These are phyloP conservation scores for Thereva nobilitata DNA, from an alignment of 2,888 invertebrate species.

Conservation along the genomic window DNA sequence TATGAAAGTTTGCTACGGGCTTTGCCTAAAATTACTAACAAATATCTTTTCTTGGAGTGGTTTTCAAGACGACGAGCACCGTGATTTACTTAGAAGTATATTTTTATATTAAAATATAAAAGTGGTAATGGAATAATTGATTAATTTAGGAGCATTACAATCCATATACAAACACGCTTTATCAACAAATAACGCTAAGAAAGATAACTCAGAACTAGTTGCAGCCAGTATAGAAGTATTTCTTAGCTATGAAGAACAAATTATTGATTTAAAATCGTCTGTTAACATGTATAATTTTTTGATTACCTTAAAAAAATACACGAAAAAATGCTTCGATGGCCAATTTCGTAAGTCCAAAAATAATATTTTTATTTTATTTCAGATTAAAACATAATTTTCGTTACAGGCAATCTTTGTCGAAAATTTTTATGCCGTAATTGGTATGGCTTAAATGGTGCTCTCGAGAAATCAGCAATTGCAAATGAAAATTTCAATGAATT, in stretches of 20 bases:
- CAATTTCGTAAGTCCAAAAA: slow-evolving; percentile 51
- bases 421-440: slow-evolving; percentile 69
- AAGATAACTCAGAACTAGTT: slow-evolving; percentile 44
- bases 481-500: slow-evolving; percentile 69
- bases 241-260: slow-evolving; percentile 47
- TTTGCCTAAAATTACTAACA: slow-evolving; percentile 63
- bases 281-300: slow-evolving; percentile 52
- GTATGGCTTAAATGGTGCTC: slow-evolving; percentile 66
- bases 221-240: slow-evolving; percentile 48
- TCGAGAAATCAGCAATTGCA: slow-evolving; percentile 68
- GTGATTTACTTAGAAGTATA: slow-evolving; percentile 36
- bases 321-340: slow-evolving; percentile 42
- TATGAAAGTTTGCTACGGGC: slow-evolving; percentile 62
- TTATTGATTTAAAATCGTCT: slow-evolving; percentile 52
- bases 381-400: not conserved
- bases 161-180: slow-evolving; percentile 38
- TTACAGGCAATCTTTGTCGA: slow-evolving; percentile 58
- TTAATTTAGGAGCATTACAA: slow-evolving; percentile 42
- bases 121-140: too few species aligned
- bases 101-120: not conserved
- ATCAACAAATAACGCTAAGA: slow-evolving; percentile 35
- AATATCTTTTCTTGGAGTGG: slow-evolving; percentile 68
- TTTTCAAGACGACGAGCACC: slow-evolving; percentile 59
- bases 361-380: not conserved
- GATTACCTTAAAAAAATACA: slow-evolving; percentile 47